Evolutionary conservation across 2,113 vertebrate species (phyloP).

Genomic region (Daphoenositta chrysoptera): DNA sequence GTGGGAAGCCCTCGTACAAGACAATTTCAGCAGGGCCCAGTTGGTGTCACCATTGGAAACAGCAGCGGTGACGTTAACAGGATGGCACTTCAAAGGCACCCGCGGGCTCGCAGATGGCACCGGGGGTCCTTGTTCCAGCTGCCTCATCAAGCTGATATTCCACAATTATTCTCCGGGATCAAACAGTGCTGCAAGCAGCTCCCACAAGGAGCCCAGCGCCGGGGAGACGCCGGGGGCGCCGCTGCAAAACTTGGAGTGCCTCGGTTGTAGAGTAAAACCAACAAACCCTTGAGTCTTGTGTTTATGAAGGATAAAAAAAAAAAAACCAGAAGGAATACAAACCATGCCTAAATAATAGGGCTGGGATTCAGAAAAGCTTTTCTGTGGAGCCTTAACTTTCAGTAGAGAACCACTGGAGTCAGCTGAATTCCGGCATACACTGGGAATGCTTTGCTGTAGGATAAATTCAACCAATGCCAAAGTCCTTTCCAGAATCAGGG

Average conservation of each 20-base stretch:
- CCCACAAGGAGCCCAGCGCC: neutral
- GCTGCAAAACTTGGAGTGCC: fast-evolving
- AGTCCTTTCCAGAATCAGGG: neutral
- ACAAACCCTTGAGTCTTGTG: neutral
- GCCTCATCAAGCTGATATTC: conserved; percentile 16
- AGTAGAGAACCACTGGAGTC: neutral
- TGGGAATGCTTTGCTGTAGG: neutral
- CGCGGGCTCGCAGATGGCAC: conserved; percentile 24
- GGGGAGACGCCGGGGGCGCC: fast-evolving
- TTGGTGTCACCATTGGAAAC: conserved; percentile 50
- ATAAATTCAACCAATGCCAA: neutral
- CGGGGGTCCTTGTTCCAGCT: conserved; percentile 48
- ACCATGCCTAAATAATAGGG: neutral
- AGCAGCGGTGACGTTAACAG: conserved; percentile 39
- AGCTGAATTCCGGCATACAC: neutral
- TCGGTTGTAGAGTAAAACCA: neutral
- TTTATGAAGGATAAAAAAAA: neutral
- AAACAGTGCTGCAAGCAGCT: neutral
- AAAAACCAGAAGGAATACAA: neutral
- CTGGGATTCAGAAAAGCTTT: neutral
- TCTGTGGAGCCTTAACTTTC: neutral
- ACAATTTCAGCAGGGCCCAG: conserved; percentile 6
- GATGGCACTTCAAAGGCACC: conserved; percentile 34
- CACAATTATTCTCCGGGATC: neutral
- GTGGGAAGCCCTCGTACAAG: conserved; percentile 26